Conservation (phyloP, 2,113 vertebrate genomes). For the Orientallactaga bullata region DNA sequence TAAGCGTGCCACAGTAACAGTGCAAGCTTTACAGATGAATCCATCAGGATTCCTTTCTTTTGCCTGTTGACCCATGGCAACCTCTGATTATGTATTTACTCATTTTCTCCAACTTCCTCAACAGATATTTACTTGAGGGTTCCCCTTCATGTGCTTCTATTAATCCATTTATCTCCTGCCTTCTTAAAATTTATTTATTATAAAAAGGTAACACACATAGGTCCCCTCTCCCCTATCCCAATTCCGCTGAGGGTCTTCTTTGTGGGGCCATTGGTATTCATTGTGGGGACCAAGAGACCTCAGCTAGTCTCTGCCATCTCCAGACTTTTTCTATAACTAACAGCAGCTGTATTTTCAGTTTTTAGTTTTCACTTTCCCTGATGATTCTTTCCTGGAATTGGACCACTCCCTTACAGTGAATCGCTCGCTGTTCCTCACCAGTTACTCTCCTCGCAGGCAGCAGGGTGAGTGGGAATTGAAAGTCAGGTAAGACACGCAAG, state of each 20-base stretch:
- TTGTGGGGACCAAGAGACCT: too few species aligned
- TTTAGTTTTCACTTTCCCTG: neutral
- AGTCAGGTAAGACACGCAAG: neutral
- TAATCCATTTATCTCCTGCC: neutral
- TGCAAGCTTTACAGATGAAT: neutral
- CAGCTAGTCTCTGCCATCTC: too few species aligned
- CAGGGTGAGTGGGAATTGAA: accelerated
- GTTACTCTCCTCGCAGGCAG: neutral
- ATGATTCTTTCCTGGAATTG: neutral
- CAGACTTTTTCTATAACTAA: neutral
- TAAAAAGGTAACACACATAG: too few species aligned
- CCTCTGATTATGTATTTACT: neutral
- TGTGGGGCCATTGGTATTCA: too few species aligned
- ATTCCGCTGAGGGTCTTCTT: too few species aligned
- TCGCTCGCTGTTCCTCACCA: neutral
- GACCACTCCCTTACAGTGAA: neutral
- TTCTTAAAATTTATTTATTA: too few species aligned
- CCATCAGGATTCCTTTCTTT: neutral
- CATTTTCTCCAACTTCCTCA: neutral
- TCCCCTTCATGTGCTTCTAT: neutral
- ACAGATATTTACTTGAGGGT: neutral
- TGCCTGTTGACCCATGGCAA: neutral
- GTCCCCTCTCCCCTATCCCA: too few species aligned
- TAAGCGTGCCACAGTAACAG: neutral
- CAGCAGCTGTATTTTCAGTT: neutral